Conservation (phyloP, 2,888 invertebrate genomes). For the Cryptus armator region DNA sequence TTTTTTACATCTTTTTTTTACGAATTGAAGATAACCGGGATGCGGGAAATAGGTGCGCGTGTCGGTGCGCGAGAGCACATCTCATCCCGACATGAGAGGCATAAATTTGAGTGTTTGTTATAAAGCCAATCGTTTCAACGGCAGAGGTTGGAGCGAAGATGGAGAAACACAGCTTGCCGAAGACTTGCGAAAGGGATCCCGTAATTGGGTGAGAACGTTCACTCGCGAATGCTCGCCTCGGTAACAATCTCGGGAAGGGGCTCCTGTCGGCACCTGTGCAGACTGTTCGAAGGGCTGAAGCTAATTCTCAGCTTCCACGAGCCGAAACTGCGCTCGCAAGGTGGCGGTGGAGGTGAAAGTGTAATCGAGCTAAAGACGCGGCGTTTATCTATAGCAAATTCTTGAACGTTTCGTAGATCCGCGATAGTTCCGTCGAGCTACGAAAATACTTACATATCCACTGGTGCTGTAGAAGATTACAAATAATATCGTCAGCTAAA, state of each 20-base stretch:
- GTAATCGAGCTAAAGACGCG: slow-evolving; percentile 44
- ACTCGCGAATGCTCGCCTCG: slow-evolving; percentile 42
- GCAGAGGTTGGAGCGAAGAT: slow-evolving; percentile 1
- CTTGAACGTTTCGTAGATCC: background rate
- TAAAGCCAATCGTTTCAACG: slow-evolving; percentile 23
- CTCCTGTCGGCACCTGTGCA: slow-evolving; percentile 53
- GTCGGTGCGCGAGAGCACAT: background rate
- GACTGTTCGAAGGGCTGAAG: slow-evolving; percentile 46
- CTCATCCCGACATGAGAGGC: background rate
- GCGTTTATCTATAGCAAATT: slow-evolving; percentile 44
- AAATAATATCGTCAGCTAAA: background rate
- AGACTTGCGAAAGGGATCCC: slow-evolving; percentile 35
- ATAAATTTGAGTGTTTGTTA: slow-evolving; percentile 13
- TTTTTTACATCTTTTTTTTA: background rate
- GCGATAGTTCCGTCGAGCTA: background rate
- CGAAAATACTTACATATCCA: background rate
- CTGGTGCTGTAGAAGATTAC: background rate
- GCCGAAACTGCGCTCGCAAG: background rate
- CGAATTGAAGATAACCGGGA: background rate
- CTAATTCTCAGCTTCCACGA: slow-evolving; percentile 18
- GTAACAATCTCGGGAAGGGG: slow-evolving; percentile 38
- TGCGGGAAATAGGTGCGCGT: background rate
- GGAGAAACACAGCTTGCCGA: slow-evolving; percentile 30
- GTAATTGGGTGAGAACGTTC: slow-evolving; percentile 57
- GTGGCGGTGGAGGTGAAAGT: slow-evolving; percentile 39